phyloP scores from a whole-genome alignment of 2,113 vertebrate genomes.

The Zosterops lateralis region DNA sequence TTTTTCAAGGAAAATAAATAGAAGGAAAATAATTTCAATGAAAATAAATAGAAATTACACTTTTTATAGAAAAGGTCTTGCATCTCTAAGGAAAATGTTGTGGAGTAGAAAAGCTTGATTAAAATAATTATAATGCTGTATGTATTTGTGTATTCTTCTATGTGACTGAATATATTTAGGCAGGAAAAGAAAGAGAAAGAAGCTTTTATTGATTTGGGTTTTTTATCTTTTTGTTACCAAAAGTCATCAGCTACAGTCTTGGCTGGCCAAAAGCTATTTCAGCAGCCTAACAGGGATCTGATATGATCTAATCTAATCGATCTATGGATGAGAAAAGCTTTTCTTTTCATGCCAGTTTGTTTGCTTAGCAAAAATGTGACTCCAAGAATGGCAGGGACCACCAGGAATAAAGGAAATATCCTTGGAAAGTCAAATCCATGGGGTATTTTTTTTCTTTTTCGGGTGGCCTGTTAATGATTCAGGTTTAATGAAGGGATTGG shows the following conservation, averaged over 20 bases:
- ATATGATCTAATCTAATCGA: constrained; percentile 43
- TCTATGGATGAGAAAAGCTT: constrained; percentile 46
- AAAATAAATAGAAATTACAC: constrained; percentile 37
- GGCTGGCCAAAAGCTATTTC: background rate
- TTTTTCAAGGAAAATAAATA: constrained; percentile 60
- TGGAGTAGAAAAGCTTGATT: background rate
- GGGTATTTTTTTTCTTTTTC: background rate
- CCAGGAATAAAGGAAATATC: constrained; percentile 52
- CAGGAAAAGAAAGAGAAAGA: background rate
- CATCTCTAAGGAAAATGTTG: background rate
- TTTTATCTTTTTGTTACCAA: background rate
- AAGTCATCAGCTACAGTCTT: background rate
- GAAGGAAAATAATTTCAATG: constrained; percentile 16
- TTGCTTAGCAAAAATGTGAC: constrained; percentile 49
- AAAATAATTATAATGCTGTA: background rate
- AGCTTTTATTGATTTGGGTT: background rate
- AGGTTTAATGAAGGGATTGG: background rate
- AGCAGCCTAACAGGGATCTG: constrained; percentile 1
- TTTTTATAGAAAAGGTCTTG: background rate
- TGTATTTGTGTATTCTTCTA: background rate
- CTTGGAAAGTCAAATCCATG: background rate
- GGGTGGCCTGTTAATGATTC: constrained; percentile 26
- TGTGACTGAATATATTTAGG: background rate
- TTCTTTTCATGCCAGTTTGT: constrained; percentile 57
- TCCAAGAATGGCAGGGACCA: constrained; percentile 56